Conservation (phyloP, 2,888 invertebrate genomes). For the Agriopis marginaria region DNA sequence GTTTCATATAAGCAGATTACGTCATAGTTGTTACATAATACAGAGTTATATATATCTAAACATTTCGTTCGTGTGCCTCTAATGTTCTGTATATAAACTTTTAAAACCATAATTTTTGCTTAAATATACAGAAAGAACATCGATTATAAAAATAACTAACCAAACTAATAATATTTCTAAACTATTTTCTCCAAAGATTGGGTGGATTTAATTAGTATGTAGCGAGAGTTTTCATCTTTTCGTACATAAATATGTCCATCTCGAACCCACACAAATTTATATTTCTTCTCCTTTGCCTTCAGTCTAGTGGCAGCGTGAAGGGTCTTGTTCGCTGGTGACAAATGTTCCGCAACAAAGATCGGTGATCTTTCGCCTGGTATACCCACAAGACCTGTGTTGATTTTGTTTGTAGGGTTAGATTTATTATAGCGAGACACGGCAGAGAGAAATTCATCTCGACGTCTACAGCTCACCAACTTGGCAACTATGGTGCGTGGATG, state of each 20-base stretch:
- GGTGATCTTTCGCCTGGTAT: neutral
- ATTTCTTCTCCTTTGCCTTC: constrained; percentile 1
- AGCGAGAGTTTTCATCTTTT: constrained; percentile 6
- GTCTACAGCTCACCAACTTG: neutral
- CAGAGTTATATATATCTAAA: neutral
- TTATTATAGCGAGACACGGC: constrained; percentile 2
- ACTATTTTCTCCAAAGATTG: neutral
- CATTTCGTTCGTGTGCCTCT: neutral
- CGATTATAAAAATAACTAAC: neutral
- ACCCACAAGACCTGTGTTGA: neutral
- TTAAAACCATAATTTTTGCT: neutral
- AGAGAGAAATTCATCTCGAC: constrained; percentile 3
- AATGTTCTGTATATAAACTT: neutral
- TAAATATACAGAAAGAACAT: neutral
- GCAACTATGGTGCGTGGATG: neutral
- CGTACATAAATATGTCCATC: constrained; percentile 1
- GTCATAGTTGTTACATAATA: constrained; percentile 1
- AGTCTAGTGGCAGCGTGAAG: neutral
- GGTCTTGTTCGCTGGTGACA: neutral
- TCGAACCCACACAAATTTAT: constrained; percentile 6
- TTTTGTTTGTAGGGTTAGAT: neutral
- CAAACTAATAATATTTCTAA: neutral
- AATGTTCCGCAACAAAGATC: constrained; percentile 1
- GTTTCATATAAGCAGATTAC: neutral
- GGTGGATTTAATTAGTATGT: neutral